phyloP scores from a whole-genome alignment of 1,140 invertebrate genomes.

The Drosophila sturtevanti region DNA sequence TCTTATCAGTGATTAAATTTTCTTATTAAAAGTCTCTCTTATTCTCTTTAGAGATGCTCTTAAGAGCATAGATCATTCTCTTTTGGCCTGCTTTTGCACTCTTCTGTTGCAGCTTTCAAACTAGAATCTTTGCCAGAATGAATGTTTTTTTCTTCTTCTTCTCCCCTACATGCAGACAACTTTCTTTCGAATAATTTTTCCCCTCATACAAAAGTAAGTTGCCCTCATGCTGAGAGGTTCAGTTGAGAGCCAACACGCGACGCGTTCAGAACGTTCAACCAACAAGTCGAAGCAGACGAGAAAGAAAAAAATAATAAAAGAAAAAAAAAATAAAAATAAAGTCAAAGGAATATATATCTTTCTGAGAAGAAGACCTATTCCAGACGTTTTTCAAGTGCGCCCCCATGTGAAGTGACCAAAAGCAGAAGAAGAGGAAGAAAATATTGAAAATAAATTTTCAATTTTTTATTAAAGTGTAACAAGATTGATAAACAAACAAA shows the following conservation, averaged over 20 bases:
- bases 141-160: slow-evolving; percentile 24
- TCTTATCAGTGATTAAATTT: slow-evolving; percentile 53
- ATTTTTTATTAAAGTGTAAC: slow-evolving; percentile 46
- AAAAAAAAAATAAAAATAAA: not conserved
- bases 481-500: slow-evolving; percentile 10
- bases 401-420: slow-evolving; percentile 54
- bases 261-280: slow-evolving; percentile 66
- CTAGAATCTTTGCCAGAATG: slow-evolving; percentile 57
- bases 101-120: slow-evolving; percentile 50
- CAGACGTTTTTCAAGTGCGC: slow-evolving; percentile 47
- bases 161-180: slow-evolving; percentile 46
- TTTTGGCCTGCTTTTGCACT: slow-evolving; percentile 17
- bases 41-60: slow-evolving; percentile 41
- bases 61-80: slow-evolving; percentile 28
- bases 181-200: slow-evolving; percentile 71
- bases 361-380: slow-evolving; percentile 18
- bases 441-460: slow-evolving; percentile 22
- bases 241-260: slow-evolving; percentile 67
- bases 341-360: slow-evolving; percentile 27
- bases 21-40: not conserved
- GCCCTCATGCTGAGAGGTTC: slow-evolving; percentile 34
- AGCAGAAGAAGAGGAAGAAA: slow-evolving; percentile 18
- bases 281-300: slow-evolving; percentile 8
- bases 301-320: slow-evolving; percentile 1
- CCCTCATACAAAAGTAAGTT: slow-evolving; percentile 59